Conservation (phyloP, 2,888 invertebrate genomes). For the Hirtodrosophila alboralis region DNA sequence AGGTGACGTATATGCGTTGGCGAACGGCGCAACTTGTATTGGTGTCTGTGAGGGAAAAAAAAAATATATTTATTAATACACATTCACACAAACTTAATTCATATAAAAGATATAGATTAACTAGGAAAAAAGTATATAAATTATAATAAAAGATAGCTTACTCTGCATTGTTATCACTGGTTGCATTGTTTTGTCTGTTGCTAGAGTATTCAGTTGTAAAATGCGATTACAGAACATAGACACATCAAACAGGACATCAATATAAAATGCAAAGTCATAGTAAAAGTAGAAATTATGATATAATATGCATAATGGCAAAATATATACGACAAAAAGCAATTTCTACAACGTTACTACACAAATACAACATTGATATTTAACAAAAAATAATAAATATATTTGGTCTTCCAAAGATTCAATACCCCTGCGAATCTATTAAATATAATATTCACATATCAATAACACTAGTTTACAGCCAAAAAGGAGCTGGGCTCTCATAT, state of each 20-base stretch:
- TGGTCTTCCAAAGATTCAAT: too few species aligned
- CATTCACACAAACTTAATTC: too few species aligned
- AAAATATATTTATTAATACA: slow-evolving; percentile 1
- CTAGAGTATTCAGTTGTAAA: slow-evolving; percentile 12
- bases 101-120: too few species aligned
- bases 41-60: slow-evolving; percentile 72
- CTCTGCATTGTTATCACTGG: slow-evolving; percentile 50
- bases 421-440: too few species aligned
- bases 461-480: too few species aligned
- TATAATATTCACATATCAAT: too few species aligned
- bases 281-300: background rate
- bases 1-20: slow-evolving; percentile 83
- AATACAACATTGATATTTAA: background rate
- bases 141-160: slow-evolving; percentile 39
- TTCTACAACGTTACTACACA: background rate
- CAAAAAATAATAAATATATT: too few species aligned
- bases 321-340: too few species aligned
- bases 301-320: background rate
- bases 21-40: slow-evolving; percentile 83
- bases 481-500: too few species aligned
- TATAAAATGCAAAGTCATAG: slow-evolving; percentile 18
- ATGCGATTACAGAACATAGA: slow-evolving; percentile 20
- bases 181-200: slow-evolving; percentile 49
- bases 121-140: background rate
- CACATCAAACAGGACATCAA: slow-evolving; percentile 22